phyloP scores from a whole-genome alignment of 1,140 invertebrate species.

The Limonius californicus region DNA sequence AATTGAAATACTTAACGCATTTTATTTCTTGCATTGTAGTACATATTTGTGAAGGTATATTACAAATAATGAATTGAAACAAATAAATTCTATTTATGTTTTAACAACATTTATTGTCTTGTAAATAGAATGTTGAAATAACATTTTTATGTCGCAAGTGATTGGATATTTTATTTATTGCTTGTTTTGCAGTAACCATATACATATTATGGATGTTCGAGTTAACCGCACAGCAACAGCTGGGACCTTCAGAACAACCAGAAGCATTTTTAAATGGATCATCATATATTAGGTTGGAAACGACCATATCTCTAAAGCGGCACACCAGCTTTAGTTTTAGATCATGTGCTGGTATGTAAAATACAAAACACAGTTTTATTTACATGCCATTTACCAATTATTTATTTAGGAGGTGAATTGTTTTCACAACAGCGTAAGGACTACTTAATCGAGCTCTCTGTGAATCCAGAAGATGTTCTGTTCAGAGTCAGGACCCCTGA shows the following conservation, averaged over 20 bases:
- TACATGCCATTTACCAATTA: no score
- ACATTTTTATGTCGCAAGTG: no score
- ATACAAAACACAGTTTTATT: no score
- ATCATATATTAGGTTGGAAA: constrained; percentile 64
- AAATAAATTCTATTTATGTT: no score
- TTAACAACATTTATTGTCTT: no score
- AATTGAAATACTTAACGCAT: no score
- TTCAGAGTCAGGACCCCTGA: constrained; percentile 57
- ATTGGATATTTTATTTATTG: no score
- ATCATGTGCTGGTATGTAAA: constrained; percentile 67
- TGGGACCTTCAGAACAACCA: constrained; percentile 53
- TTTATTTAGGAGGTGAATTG: constrained; percentile 68
- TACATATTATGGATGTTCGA: background rate
- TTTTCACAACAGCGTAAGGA: constrained; percentile 67
- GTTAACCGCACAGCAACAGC: background rate
- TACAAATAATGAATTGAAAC: no score
- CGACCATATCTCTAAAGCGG: constrained; percentile 67
- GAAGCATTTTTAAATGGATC: constrained; percentile 80
- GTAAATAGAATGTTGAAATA: no score
- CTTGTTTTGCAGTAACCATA: background rate
- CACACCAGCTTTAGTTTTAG: constrained; percentile 77
- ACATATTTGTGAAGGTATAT: no score
- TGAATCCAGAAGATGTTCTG: constrained; percentile 62
- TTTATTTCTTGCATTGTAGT: no score
- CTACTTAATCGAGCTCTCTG: constrained; percentile 63